Evolutionary conservation across 2,888 invertebrate genomes (phyloP).

Genomic region (Caenorhabditis sp.): DNA sequence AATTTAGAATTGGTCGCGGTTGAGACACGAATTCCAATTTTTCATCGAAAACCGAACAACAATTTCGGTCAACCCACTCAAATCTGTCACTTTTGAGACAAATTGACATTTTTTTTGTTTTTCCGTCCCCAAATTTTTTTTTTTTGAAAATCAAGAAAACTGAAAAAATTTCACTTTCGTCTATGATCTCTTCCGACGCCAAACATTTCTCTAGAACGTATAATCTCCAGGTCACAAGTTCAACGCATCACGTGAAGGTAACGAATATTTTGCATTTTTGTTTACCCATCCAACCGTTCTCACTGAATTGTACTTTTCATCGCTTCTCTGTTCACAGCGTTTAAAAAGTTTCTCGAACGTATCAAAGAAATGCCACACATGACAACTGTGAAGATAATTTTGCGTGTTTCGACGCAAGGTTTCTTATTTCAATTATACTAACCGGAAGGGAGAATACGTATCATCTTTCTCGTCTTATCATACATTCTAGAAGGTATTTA

Average conservation of each 20-base stretch:
- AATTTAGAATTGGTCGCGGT: no score
- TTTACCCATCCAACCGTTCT: neutral
- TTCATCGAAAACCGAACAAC: no score
- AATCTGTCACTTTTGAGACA: no score
- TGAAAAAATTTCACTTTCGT: neutral
- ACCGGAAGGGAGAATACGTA: no score
- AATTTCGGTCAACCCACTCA: no score
- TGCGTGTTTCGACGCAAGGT: neutral
- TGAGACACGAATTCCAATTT: no score
- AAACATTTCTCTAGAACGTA: neutral
- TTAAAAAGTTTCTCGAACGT: neutral
- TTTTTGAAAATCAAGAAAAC: no score
- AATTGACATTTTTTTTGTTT: no score
- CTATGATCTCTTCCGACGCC: neutral
- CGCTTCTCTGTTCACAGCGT: neutral
- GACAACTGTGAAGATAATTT: neutral
- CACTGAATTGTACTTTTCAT: neutral
- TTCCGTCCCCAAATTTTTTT: no score
- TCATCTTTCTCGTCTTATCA: no score
- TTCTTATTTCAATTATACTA: neutral
- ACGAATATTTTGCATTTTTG: neutral
- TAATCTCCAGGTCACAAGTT: neutral
- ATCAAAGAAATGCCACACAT: neutral
- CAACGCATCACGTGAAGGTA: neutral
- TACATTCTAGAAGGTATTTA: no score